Conservation (phyloP, 2,888 invertebrate genomes). For the Drosophila neonasuta region DNA sequence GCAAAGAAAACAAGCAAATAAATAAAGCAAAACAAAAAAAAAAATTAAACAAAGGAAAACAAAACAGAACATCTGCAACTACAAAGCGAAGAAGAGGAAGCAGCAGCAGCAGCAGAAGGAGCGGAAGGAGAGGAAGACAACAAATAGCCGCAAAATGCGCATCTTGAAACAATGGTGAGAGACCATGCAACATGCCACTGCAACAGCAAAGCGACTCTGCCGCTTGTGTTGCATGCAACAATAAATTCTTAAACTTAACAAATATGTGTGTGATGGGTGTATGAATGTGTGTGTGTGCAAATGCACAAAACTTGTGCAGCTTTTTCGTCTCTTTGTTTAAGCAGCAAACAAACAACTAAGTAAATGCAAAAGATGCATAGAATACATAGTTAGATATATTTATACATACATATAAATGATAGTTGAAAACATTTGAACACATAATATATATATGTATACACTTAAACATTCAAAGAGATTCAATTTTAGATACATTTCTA, state of each 20-base stretch:
- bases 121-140: conserved; percentile 5
- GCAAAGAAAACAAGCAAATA: no score
- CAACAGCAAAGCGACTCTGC: background rate
- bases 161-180: conserved; percentile 80
- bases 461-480: background rate
- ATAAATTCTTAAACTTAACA: conserved; percentile 15
- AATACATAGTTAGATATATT: no score
- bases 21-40: conserved; percentile 13
- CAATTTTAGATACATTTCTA: no score
- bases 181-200: background rate
- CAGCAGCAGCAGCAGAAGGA: background rate
- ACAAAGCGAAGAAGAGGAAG: conserved; percentile 5
- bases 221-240: conserved; percentile 11
- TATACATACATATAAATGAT: no score
- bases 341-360: background rate
- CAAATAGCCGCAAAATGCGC: conserved; percentile 68
- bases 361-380: no score
- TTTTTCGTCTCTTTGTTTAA: background rate
- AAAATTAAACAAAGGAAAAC: conserved; percentile 7
- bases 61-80: conserved; percentile 6
- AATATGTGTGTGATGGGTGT: background rate
- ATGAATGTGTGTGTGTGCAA: no score
- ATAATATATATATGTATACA: background rate
- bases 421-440: background rate
- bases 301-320: background rate